A percentile compares a stretch with the other conserved stretches of the same genome.
Evolutionary conservation across 2,797 vertebrate genomes (phyloP).

Genomic region (Naso thynnoides): DNA sequence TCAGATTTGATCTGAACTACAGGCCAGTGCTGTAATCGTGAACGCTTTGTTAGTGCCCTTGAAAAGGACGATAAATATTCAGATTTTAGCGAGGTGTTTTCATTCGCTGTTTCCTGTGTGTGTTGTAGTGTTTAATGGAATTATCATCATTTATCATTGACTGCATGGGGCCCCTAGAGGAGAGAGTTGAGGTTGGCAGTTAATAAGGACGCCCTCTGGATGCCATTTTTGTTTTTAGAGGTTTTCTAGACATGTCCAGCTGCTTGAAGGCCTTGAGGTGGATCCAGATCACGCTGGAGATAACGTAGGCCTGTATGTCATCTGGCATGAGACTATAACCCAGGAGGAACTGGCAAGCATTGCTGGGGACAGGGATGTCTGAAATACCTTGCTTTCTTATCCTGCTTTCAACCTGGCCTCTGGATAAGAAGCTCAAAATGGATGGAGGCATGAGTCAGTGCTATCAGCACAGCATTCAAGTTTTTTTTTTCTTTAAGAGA

Average conservation of each 20-base stretch:
- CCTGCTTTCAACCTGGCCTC: not conserved
- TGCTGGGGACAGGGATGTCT: no score
- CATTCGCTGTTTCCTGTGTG: no score
- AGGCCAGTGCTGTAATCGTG: conserved; percentile 7
- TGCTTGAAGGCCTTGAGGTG: not conserved
- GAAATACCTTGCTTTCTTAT: no score
- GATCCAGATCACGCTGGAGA: not conserved
- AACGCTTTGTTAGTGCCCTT: conserved; percentile 8
- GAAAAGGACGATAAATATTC: conserved; percentile 24
- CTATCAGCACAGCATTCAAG: not conserved
- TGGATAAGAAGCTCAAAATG: not conserved
- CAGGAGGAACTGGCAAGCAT: not conserved
- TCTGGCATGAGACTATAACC: not conserved
- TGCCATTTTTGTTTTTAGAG: no score
- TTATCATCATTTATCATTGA: no score
- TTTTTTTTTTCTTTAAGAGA: conserved; percentile 10
- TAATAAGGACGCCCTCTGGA: not conserved
- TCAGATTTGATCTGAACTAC: conserved; percentile 7
- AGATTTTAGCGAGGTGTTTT: not conserved
- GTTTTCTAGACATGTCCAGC: not conserved
- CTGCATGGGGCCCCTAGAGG: no score
- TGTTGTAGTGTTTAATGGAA: no score
- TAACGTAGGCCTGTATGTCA: not conserved
- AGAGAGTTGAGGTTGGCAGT: no score
- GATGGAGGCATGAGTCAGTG: not conserved